Percentiles rank a stretch among this genome's conserved stretches.
These are phyloP conservation scores for Capreolus pygargus DNA, from an alignment of 2,113 vertebrate species.

Conservation along the genomic window DNA sequence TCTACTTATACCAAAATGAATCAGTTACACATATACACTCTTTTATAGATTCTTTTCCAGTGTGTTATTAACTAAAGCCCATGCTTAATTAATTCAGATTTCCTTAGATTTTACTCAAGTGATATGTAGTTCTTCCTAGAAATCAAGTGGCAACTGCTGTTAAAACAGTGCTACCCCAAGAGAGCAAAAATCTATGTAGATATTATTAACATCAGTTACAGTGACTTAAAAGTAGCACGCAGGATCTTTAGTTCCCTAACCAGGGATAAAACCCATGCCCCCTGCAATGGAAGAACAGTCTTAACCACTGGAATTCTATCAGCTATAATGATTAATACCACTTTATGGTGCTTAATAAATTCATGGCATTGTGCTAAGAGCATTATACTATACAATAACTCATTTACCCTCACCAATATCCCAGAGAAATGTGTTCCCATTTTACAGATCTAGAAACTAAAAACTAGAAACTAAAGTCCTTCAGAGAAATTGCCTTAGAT, in stretches of 20 bases:
- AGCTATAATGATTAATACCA: neutral
- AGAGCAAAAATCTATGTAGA: neutral
- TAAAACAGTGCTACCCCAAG: neutral
- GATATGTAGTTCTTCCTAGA: neutral
- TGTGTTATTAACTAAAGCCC: neutral
- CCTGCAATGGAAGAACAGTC: neutral
- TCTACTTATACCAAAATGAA: neutral
- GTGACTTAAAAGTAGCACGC: neutral
- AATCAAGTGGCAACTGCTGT: neutral
- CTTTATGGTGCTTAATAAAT: neutral
- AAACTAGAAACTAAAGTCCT: constrained; percentile 33
- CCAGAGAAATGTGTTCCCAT: neutral
- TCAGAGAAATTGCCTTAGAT: neutral
- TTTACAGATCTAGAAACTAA: constrained; percentile 33
- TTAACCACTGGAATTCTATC: neutral
- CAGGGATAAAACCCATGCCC: neutral
- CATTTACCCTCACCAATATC: neutral
- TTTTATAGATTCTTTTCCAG: neutral
- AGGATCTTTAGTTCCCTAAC: neutral
- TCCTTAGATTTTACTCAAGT: neutral
- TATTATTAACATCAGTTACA: neutral
- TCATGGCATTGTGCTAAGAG: neutral
- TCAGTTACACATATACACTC: neutral
- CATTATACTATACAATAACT: neutral
- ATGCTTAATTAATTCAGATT: constrained; percentile 1